phyloP scores from a whole-genome alignment of 2,888 invertebrate genomes.

The Biston stratarius region DNA sequence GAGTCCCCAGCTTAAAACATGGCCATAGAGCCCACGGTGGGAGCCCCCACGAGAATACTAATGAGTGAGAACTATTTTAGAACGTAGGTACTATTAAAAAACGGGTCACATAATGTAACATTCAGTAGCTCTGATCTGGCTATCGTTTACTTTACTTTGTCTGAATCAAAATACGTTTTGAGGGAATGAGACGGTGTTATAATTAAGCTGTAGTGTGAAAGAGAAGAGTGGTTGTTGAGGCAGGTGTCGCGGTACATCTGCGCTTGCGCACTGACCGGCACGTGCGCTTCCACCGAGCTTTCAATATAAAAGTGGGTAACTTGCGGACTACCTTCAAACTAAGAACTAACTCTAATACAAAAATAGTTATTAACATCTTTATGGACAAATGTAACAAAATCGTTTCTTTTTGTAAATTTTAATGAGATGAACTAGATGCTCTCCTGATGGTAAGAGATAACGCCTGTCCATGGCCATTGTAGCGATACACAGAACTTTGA shows the following conservation, averaged over 20 bases:
- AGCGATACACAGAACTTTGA: too few species aligned
- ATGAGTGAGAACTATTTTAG: constrained; percentile 77
- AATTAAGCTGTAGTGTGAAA: constrained; percentile 56
- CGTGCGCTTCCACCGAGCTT: constrained; percentile 73
- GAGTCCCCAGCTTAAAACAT: constrained; percentile 70
- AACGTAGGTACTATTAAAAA: constrained; percentile 72
- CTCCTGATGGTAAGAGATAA: too few species aligned
- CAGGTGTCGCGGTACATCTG: constrained; percentile 84
- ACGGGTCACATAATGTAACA: constrained; percentile 80
- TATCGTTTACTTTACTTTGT: constrained; percentile 66
- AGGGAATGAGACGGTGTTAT: constrained; percentile 61
- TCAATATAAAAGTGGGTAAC: constrained; percentile 54
- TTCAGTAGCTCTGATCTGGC: constrained; percentile 68
- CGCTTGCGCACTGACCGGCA: constrained; percentile 78
- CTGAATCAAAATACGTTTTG: constrained; percentile 73
- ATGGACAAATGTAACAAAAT: too few species aligned
- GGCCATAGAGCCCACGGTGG: constrained; percentile 66
- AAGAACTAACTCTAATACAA: background rate
- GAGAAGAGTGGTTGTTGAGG: constrained; percentile 67
- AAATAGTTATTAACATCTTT: background rate
- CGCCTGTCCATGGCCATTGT: too few species aligned
- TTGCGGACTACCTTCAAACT: constrained; percentile 40
- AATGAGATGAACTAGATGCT: too few species aligned
- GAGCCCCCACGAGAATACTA: constrained; percentile 72
- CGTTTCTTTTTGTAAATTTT: too few species aligned